These are phyloP conservation scores for Beris chalybata DNA, from an alignment of 2,888 invertebrate species.

Conservation along the genomic window DNA sequence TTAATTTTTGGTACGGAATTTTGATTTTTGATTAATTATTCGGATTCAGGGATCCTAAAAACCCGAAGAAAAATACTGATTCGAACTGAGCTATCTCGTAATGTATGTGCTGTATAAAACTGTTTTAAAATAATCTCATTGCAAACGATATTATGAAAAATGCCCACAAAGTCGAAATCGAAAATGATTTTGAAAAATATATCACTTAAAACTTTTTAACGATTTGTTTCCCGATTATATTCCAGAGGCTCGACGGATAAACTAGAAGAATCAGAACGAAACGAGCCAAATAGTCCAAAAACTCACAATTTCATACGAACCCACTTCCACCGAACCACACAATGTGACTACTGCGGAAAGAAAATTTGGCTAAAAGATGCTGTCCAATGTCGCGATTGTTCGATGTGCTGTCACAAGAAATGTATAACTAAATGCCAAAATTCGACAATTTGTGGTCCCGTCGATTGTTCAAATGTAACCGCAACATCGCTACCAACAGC, in stretches of 20 bases:
- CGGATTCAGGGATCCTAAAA: too few relatives aligned
- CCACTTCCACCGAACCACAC: conserved; percentile 86
- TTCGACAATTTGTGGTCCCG: conserved; percentile 65
- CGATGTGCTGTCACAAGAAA: conserved; percentile 93
- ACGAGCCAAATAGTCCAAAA: conserved; percentile 47
- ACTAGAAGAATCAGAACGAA: conserved; percentile 45
- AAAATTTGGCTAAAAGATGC: conserved; percentile 98
- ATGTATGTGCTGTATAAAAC: too few relatives aligned
- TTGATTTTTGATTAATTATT: too few relatives aligned
- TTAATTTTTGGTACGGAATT: too few relatives aligned
- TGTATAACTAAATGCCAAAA: conserved; percentile 86
- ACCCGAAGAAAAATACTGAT: too few relatives aligned
- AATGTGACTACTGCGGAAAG: conserved; percentile 91
- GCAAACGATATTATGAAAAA: too few relatives aligned
- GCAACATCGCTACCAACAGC: not conserved
- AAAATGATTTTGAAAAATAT: not conserved
- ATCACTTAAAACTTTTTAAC: not conserved
- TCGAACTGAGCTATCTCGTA: too few relatives aligned
- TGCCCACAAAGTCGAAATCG: too few relatives aligned
- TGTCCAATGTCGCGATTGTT: conserved; percentile 86
- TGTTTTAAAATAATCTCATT: too few relatives aligned
- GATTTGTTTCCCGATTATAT: conserved; percentile 1
- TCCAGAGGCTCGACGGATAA: conserved; percentile 43
- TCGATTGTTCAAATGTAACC: conserved; percentile 46
- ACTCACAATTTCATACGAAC: conserved; percentile 81